phyloP scores from a whole-genome alignment of 2,888 invertebrate species.

The Ecliptopera silaceata region DNA sequence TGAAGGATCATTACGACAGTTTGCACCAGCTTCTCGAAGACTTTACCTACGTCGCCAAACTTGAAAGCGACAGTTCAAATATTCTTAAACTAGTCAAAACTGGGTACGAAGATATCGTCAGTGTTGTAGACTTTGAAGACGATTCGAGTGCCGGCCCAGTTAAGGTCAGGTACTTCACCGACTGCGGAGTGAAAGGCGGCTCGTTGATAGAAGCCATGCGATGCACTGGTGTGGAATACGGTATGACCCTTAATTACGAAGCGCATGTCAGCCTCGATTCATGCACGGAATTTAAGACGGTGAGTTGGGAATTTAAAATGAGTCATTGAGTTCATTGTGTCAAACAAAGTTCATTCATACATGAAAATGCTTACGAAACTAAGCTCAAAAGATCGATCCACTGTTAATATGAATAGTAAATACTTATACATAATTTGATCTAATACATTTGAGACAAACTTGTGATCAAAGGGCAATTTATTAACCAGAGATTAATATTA shows the following conservation, averaged over 20 bases:
- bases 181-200: conserved; percentile 84
- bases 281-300: conserved; percentile 78
- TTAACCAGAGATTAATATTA: too few relatives aligned
- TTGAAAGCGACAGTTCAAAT: conserved; percentile 93
- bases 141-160: conserved; percentile 85
- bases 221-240: conserved; percentile 85
- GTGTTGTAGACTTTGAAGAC: conserved; percentile 83
- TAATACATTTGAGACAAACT: too few relatives aligned
- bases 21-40: conserved; percentile 87
- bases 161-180: conserved; percentile 87
- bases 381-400: not conserved
- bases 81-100: conserved; percentile 91
- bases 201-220: conserved; percentile 74
- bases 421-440: too few relatives aligned
- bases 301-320: conserved; percentile 41
- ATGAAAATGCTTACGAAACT: not conserved
- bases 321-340: not conserved
- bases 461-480: too few relatives aligned
- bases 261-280: conserved; percentile 84
- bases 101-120: conserved; percentile 90
- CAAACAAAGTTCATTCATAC: not conserved
- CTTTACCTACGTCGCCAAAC: conserved; percentile 89
- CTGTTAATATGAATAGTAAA: not conserved
- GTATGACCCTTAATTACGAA: conserved; percentile 85
- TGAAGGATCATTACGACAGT: conserved; percentile 86